phyloP scores from a whole-genome alignment of 2,888 invertebrate species.

The Campoletis raptor region DNA sequence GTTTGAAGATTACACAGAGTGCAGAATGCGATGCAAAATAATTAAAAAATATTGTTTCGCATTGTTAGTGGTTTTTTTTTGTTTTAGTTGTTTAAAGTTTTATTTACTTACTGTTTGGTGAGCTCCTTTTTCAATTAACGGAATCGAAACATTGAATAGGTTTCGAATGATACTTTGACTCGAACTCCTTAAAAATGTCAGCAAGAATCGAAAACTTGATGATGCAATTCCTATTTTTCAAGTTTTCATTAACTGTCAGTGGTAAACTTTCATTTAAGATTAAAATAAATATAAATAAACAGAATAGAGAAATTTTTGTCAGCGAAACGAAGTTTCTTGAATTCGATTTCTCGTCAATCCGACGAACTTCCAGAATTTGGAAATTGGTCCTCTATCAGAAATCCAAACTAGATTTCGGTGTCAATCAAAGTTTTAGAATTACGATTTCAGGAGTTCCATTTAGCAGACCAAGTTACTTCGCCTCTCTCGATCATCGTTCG shows the following conservation, averaged over 20 bases:
- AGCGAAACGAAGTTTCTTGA: neutral
- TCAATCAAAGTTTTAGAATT: neutral
- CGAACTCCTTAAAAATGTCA: too few species aligned
- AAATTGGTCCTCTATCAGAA: neutral
- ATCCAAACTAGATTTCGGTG: neutral
- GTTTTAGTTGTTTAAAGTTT: neutral
- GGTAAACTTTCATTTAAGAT: neutral
- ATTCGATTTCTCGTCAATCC: neutral
- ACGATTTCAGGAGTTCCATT: constrained; percentile 1
- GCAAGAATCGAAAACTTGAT: neutral
- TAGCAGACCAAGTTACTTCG: neutral
- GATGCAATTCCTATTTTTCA: neutral
- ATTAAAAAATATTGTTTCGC: neutral
- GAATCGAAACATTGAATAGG: neutral
- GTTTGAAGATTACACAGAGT: neutral
- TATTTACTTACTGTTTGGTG: neutral
- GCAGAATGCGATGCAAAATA: neutral
- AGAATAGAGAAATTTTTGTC: neutral
- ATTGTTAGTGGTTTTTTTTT: too few species aligned
- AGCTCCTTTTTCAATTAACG: neutral
- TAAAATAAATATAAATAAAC: too few species aligned
- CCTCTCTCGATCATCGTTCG: constrained; percentile 22
- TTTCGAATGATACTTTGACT: neutral
- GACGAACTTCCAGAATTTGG: neutral
- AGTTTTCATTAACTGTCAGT: neutral